phyloP scores from a whole-genome alignment of 1,140 invertebrate species.

The Drosophila carrolli region DNA sequence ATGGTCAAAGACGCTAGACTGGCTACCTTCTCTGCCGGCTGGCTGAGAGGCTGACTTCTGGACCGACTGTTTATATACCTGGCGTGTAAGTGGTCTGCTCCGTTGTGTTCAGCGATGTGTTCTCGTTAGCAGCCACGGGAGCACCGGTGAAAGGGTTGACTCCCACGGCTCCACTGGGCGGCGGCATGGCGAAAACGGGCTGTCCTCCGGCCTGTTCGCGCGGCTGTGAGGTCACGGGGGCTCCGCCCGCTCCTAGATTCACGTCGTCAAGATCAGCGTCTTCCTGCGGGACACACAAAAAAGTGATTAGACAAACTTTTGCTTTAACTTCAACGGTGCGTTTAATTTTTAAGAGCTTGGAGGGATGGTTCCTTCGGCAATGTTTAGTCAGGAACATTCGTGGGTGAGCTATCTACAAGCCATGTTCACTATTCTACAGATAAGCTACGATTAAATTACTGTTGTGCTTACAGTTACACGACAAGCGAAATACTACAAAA shows the following conservation, averaged over 20 bases:
- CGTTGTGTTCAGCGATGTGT: constrained; percentile 85
- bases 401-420: constrained; percentile 27
- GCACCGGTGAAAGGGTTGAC: constrained; percentile 84
- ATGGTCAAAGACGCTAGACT: constrained; percentile 75
- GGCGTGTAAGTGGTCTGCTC: constrained; percentile 86
- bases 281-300: constrained; percentile 74
- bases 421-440: constrained; percentile 5
- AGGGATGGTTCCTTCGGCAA: constrained; percentile 25
- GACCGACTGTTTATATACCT: constrained; percentile 84
- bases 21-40: constrained; percentile 23
- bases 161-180: constrained; percentile 65
- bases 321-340: neutral
- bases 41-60: constrained; percentile 14
- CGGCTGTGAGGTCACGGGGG: constrained; percentile 85
- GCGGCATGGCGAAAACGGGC: constrained; percentile 85
- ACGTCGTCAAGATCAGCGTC: constrained; percentile 85
- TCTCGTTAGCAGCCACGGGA: constrained; percentile 84
- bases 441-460: constrained; percentile 4
- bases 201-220: constrained; percentile 79
- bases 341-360: neutral
- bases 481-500: constrained; percentile 26
- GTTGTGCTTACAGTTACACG: neutral
- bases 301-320: neutral
- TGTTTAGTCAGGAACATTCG: constrained; percentile 73
- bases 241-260: constrained; percentile 69